phyloP scores from a whole-genome alignment of 2,797 vertebrate species.

The Labeo calbasu region DNA sequence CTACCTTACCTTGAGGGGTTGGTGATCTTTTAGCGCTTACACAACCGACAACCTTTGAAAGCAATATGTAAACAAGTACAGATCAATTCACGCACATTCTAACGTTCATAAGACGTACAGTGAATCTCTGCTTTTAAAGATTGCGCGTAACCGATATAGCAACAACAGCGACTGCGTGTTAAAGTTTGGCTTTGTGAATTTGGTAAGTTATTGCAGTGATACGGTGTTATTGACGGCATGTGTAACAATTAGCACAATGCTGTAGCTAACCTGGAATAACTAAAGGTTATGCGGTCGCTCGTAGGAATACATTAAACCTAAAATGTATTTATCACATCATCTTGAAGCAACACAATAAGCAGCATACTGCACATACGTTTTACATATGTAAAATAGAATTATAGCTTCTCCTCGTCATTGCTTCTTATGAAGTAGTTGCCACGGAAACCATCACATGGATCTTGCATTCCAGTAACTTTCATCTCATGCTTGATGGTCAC shows the following conservation, averaged over 20 bases:
- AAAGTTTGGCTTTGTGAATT: conserved; percentile 20
- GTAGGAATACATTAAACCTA: too few relatives aligned
- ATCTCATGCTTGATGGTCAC: conserved; percentile 31
- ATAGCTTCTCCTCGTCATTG: neutral
- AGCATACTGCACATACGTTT: neutral
- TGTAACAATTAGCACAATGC: neutral
- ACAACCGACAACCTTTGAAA: neutral
- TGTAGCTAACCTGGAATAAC: neutral
- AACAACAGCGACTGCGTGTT: neutral
- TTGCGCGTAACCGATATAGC: neutral
- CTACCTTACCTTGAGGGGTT: neutral
- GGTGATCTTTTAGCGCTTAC: conserved; percentile 1
- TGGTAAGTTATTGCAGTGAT: conserved; percentile 8
- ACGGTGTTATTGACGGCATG: neutral
- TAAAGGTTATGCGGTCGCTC: too few relatives aligned
- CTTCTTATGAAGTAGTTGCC: neutral
- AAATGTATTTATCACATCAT: too few relatives aligned
- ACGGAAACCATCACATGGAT: conserved; percentile 30
- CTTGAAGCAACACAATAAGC: neutral
- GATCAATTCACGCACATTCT: neutral
- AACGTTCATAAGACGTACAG: too few relatives aligned
- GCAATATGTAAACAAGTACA: conserved; percentile 8
- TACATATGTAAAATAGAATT: neutral
- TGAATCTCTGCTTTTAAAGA: neutral
- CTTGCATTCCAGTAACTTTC: conserved; percentile 26